Conservation (phyloP, 2,113 vertebrate genomes). For the Petroica traversi region DNA sequence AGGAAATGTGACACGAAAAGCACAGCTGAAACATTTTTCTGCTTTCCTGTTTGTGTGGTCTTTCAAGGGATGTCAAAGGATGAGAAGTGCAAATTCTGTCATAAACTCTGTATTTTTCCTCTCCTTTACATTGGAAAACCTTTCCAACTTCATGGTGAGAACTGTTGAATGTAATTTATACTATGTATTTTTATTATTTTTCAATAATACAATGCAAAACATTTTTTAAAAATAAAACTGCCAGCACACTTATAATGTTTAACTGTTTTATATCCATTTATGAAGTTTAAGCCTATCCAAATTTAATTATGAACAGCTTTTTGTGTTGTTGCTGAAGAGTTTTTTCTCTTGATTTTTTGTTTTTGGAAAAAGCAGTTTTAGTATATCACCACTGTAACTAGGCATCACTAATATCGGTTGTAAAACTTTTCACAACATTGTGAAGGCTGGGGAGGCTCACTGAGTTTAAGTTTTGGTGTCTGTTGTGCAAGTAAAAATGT, state of each 20-base stretch:
- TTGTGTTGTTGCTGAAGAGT: neutral
- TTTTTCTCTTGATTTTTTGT: neutral
- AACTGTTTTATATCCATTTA: neutral
- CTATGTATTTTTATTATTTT: neutral
- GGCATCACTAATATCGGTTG: neutral
- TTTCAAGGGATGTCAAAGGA: neutral
- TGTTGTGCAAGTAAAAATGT: neutral
- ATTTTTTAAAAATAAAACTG: neutral
- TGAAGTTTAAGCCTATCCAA: neutral
- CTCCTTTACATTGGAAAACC: neutral
- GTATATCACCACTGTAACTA: rapidly evolving
- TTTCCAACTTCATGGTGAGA: neutral
- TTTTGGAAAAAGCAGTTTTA: neutral
- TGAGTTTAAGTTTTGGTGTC: neutral
- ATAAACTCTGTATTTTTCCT: neutral
- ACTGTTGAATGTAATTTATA: neutral
- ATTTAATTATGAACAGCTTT: neutral
- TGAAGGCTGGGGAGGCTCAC: neutral
- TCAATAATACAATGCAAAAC: neutral
- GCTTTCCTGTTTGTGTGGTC: neutral
- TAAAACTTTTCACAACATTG: neutral
- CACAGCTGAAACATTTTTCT: neutral
- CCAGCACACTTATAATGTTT: neutral
- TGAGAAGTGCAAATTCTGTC: neutral
- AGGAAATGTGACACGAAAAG: neutral